Percentiles rank a stretch among this genome's conserved stretches.
These are phyloP conservation scores for Aphaenogaster floridana DNA, from an alignment of 1,140 invertebrate genomes.

Conservation along the genomic window DNA sequence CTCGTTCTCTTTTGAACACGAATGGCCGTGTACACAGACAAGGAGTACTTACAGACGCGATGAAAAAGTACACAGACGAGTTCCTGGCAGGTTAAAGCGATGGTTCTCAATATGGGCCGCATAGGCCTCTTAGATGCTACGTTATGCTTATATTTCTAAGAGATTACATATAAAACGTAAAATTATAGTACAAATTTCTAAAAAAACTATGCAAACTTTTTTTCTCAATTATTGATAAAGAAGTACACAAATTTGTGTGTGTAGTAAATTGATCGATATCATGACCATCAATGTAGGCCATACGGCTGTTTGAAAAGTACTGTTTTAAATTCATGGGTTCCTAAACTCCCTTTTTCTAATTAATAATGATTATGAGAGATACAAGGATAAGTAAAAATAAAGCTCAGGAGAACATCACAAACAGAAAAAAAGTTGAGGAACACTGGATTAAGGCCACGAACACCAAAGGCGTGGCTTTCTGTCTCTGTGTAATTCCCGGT, in stretches of 20 bases:
- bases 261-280: neutral
- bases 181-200: neutral
- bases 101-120: slow-evolving; percentile 9
- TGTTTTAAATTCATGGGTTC: neutral
- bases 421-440: slow-evolving; percentile 22
- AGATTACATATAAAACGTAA: neutral
- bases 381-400: neutral
- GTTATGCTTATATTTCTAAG: neutral
- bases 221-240: neutral
- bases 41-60: slow-evolving; percentile 5
- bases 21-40: slow-evolving; percentile 22
- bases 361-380: neutral
- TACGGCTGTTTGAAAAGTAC: neutral
- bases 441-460: slow-evolving; percentile 47
- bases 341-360: neutral
- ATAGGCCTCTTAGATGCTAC: neutral
- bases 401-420: neutral
- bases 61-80: slow-evolving; percentile 41
- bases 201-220: neutral
- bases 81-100: neutral
- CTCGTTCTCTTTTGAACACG: slow-evolving; percentile 6
- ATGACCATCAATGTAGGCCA: neutral
- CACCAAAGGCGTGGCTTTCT: slow-evolving; percentile 33
- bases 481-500: slow-evolving; percentile 55
- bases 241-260: neutral